phyloP scores from a whole-genome alignment of 2,113 vertebrate species.

The Lates calcarifer region DNA sequence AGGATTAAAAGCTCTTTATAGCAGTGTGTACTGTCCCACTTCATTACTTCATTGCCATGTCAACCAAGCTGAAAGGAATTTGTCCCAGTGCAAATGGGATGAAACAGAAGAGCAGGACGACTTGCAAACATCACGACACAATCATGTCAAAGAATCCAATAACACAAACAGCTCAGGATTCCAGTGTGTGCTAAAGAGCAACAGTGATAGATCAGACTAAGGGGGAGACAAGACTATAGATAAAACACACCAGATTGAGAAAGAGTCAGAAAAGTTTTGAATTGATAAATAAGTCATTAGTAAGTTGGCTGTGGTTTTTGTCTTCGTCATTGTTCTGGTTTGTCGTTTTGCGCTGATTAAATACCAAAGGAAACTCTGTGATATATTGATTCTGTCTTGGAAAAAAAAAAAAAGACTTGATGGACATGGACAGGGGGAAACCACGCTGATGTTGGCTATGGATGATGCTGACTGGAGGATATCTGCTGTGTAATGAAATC shows the following conservation, averaged over 20 bases:
- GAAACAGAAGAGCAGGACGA: constrained; percentile 3
- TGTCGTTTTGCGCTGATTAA: background rate
- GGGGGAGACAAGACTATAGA: too few species aligned
- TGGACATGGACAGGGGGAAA: background rate
- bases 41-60: constrained; percentile 44
- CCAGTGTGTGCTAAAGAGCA: background rate
- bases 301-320: background rate
- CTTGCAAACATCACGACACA: background rate
- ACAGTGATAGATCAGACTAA: background rate
- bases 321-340: background rate
- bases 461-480: background rate
- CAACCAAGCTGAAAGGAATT: constrained; percentile 26
- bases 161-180: background rate
- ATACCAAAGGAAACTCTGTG: background rate
- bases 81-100: background rate
- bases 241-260: background rate
- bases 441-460: background rate
- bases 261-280: background rate
- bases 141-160: background rate
- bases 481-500: background rate
- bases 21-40: constrained; percentile 8
- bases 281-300: background rate
- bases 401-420: background rate
- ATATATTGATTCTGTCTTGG: background rate
- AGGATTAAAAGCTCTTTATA: constrained; percentile 18